Evolutionary conservation across 1,140 invertebrate genomes (phyloP).

Genomic region (Oppia nitens): DNA sequence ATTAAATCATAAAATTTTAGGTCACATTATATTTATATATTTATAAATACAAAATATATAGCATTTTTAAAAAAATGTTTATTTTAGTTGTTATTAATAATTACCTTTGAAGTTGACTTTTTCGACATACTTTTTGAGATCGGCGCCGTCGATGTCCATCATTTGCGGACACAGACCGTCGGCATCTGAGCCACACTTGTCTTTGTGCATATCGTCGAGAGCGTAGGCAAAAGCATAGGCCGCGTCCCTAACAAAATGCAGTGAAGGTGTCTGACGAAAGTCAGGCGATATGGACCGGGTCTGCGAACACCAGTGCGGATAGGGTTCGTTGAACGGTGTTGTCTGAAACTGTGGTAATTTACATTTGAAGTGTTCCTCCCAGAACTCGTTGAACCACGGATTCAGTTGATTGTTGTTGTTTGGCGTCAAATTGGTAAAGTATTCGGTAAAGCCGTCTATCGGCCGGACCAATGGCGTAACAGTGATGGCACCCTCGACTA

Average conservation of each 20-base stretch:
- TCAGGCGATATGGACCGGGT: constrained; percentile 5
- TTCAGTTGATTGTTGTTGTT: constrained; percentile 62
- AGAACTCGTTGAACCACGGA: constrained; percentile 88
- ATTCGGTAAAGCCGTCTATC: constrained; percentile 65
- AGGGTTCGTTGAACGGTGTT: constrained; percentile 19
- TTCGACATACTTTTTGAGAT: constrained; percentile 60
- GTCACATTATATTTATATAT: too few species aligned
- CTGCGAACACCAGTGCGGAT: constrained; percentile 17
- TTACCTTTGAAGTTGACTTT: constrained; percentile 68
- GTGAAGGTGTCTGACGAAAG: constrained; percentile 30
- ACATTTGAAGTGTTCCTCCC: constrained; percentile 68
- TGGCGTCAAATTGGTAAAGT: constrained; percentile 64
- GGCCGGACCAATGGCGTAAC: constrained; percentile 76
- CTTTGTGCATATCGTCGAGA: constrained; percentile 64
- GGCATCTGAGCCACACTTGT: constrained; percentile 48
- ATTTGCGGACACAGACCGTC: constrained; percentile 64
- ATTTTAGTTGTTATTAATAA: too few species aligned
- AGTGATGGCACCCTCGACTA: constrained; percentile 52
- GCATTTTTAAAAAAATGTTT: constrained; percentile 31
- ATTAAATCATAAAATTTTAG: too few species aligned
- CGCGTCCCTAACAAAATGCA: constrained; percentile 81
- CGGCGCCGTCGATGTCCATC: constrained; percentile 66
- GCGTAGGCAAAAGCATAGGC: constrained; percentile 78
- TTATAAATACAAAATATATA: too few species aligned
- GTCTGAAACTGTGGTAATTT: constrained; percentile 3